Evolutionary conservation across 2,113 vertebrate species (phyloP).

Genomic region (Ailurus styani): DNA sequence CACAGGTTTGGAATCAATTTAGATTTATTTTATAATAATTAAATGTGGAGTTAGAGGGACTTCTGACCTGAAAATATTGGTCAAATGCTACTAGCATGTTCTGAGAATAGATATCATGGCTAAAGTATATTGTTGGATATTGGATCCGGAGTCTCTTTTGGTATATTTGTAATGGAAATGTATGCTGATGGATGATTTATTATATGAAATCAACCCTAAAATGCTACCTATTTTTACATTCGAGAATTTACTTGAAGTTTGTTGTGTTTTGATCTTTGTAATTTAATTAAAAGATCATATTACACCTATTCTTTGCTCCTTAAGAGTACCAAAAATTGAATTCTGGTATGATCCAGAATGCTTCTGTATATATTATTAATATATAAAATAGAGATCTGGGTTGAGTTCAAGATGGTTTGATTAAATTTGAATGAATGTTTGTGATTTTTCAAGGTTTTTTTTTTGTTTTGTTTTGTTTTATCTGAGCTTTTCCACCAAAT

Average conservation of each 20-base stretch:
- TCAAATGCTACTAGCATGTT: not conserved
- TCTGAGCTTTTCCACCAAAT: not conserved
- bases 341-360: not conserved
- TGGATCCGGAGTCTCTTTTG: not conserved
- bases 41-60: not conserved
- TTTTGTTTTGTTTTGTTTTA: not conserved
- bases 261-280: conserved; percentile 24
- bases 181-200: not conserved
- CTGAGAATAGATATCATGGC: not conserved
- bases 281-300: conserved; percentile 2
- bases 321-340: conserved; percentile 2
- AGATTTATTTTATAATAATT: not conserved
- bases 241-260: conserved; percentile 16
- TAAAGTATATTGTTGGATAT: not conserved
- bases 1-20: not conserved
- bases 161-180: not conserved
- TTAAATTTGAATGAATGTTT: not conserved
- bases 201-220: not conserved
- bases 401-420: not conserved
- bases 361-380: not conserved
- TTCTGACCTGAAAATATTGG: not conserved
- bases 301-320: not conserved
- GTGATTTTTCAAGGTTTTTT: not conserved
- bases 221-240: not conserved
- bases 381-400: not conserved